Conservation (phyloP, 2,113 vertebrate species). For the Antechinus flavipes region DNA sequence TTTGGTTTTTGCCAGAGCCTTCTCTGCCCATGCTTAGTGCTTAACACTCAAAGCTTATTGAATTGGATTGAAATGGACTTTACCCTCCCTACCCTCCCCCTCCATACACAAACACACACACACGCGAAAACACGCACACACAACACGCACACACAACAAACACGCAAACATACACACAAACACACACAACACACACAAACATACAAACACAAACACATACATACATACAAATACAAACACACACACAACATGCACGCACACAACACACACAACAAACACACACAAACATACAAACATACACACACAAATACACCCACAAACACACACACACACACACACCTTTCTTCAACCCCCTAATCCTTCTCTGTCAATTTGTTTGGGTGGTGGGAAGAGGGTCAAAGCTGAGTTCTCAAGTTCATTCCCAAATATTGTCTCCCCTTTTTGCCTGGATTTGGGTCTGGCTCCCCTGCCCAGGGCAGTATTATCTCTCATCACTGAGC, state of each 20-base stretch:
- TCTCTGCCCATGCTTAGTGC: background rate
- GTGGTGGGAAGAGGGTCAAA: background rate
- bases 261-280: too few relatives aligned
- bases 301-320: too few relatives aligned
- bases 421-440: background rate
- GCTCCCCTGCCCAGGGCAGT: background rate
- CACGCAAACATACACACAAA: too few relatives aligned
- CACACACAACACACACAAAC: background rate
- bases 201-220: too few relatives aligned
- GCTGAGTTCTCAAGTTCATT: background rate
- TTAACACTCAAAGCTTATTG: background rate
- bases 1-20: background rate
- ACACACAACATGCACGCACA: too few relatives aligned
- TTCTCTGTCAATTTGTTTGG: background rate
- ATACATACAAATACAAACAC: too few relatives aligned
- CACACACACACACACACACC: background rate
- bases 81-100: fast-evolving
- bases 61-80: background rate
- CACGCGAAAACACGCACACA: too few relatives aligned
- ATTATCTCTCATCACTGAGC: background rate
- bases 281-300: too few relatives aligned
- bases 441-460: background rate
- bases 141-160: too few relatives aligned
- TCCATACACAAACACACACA: background rate
- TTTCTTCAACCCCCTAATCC: too few relatives aligned